phyloP scores from a whole-genome alignment of 2,888 invertebrate genomes.

The Melieria picta region DNA sequence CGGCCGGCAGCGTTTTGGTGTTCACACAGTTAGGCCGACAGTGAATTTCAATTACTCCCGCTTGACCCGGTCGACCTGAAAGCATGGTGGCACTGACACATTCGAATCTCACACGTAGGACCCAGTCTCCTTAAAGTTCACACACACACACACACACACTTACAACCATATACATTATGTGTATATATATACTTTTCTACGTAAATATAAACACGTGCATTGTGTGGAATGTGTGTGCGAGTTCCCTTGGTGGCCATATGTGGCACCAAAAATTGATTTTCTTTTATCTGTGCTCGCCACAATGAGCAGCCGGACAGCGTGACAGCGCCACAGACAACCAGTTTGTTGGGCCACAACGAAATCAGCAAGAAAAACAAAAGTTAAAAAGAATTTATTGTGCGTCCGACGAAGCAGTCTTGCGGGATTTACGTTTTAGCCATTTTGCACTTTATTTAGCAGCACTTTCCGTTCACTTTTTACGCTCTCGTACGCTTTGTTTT shows the following conservation, averaged over 20 bases:
- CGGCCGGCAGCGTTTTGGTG: no score
- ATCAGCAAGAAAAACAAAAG: background rate
- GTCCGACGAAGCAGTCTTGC: constrained; percentile 5
- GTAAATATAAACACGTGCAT: no score
- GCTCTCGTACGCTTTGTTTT: background rate
- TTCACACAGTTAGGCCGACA: no score
- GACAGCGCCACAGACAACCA: background rate
- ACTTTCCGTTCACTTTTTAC: constrained; percentile 1
- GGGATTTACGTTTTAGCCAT: constrained; percentile 11
- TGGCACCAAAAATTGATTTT: background rate
- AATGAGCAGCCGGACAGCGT: no score
- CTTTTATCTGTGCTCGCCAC: background rate
- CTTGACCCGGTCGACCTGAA: no score
- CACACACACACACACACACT: background rate
- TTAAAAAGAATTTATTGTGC: constrained; percentile 6
- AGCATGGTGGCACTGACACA: no score
- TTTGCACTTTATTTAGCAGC: constrained; percentile 18
- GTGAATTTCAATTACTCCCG: no score
- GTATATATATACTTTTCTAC: background rate
- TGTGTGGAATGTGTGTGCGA: background rate
- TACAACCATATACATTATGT: background rate
- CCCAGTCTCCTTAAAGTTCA: no score
- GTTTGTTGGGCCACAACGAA: background rate
- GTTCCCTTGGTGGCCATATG: background rate
- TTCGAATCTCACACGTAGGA: no score